Base-by-base conservation (phyloP, 2,797 vertebrate species). In the Diplodus puntazzo region DNA sequence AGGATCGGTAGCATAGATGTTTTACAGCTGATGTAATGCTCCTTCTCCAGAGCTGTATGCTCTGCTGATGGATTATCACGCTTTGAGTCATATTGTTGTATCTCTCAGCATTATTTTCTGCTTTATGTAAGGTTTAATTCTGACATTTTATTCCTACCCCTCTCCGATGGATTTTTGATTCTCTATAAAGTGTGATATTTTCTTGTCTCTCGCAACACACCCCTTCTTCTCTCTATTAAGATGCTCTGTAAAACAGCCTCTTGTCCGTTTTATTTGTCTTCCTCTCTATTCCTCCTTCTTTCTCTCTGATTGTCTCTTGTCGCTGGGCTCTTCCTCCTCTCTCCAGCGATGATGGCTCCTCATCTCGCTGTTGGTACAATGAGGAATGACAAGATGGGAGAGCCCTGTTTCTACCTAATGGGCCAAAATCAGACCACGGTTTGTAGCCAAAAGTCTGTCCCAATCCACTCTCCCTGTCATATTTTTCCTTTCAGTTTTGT, bases 371-470 rank as follows among this genome's bases (percentile, higher is more conserved):
- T 98, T 96, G 98, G 98, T 98, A 95, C 94, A 86, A 96, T 99
- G 97, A 99, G 97, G 97, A 98, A 98, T 98, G 98, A 99, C 97
- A 99, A 99, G 96, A 96, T 97, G 97, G 97, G 97, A 95, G 98
- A 99, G 96, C 97, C 98, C 97, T 99, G 97, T 98, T 98, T 99
- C 98, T 99, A 98, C 98, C 97, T 99, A 96, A 98, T 97, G 97
- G 98, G 98, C 97, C 98, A 99, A 98, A 99, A 98, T 98, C 98
- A 99, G 97, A 98, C 97, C 97, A 99, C 98, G 98, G 98, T 99
- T 99, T 98, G 98, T 99, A 99, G 96, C 95, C 96, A 91, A 95
- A 96, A 95, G 88, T 97, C 97, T 93, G 94, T 93, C 89, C 86
- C 87, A 66, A 69, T 85, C 79, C 87, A 77, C 82, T 61, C 55